These are phyloP conservation scores for Danaus melanippus DNA, from an alignment of 1,140 invertebrate species.

Conservation along the genomic window DNA sequence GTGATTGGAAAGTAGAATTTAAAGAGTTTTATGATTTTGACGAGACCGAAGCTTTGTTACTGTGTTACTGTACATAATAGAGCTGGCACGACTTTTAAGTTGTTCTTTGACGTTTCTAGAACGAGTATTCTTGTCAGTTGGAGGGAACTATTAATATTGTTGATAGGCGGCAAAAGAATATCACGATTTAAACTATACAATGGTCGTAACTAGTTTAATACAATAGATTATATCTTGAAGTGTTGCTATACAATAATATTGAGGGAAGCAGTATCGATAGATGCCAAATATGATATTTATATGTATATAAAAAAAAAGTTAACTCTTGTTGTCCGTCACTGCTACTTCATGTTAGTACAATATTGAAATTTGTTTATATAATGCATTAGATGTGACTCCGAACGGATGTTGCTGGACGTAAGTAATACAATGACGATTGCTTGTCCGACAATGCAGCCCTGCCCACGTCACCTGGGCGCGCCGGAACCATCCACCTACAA, in stretches of 20 bases:
- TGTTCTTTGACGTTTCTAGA: slow-evolving; percentile 33
- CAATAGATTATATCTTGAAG: no score
- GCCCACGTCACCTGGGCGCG: slow-evolving; percentile 52
- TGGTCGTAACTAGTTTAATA: no score
- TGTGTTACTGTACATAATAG: slow-evolving; percentile 31
- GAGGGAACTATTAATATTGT: slow-evolving; percentile 27
- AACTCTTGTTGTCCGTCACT: no score
- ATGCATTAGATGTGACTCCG: no score
- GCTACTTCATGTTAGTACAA: no score
- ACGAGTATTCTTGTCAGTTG: slow-evolving; percentile 27
- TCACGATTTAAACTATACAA: no score
- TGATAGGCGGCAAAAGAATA: slow-evolving; percentile 9
- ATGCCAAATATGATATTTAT: no score
- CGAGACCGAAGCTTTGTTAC: slow-evolving; percentile 30
- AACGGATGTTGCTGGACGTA: slow-evolving; percentile 38
- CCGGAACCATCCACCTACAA: slow-evolving; percentile 30
- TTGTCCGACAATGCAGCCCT: slow-evolving; percentile 45
- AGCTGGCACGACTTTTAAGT: slow-evolving; percentile 33
- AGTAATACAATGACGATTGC: slow-evolving; percentile 38
- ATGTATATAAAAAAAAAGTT: no score
- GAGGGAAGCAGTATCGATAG: no score
- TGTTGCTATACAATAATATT: no score
- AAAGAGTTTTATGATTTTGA: slow-evolving; percentile 22
- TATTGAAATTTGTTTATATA: no score
- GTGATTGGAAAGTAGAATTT: slow-evolving; percentile 25